Percentiles rank a stretch among this genome's conserved stretches.
phyloP scores from a whole-genome alignment of 2,113 vertebrate species.

The Chaetura pelagica region DNA sequence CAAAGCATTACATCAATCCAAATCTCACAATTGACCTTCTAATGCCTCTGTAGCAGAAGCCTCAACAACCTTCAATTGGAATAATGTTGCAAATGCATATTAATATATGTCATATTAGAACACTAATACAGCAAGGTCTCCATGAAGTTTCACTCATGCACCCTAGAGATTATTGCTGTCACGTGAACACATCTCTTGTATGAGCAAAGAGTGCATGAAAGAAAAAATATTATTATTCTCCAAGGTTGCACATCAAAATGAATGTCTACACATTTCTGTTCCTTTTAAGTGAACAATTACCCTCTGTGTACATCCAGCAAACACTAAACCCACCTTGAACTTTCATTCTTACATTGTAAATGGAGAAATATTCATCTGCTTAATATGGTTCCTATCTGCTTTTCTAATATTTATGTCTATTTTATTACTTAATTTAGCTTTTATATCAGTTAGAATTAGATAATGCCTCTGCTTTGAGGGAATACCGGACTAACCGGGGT shows the following conservation, averaged over 20 bases:
- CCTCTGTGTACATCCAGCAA: not conserved
- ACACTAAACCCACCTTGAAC: not conserved
- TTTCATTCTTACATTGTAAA: not conserved
- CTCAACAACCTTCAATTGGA: not conserved
- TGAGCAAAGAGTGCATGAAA: not conserved
- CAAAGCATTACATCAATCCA: not conserved
- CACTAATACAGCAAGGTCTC: not conserved
- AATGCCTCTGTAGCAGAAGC: not conserved
- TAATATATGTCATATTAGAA: not conserved
- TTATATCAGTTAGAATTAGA: not conserved
- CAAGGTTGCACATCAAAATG: not conserved
- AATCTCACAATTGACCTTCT: not conserved
- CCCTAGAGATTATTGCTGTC: not conserved
- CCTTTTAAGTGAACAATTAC: not conserved
- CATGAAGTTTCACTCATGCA: not conserved
- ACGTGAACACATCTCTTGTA: rapidly evolving
- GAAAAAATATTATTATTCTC: not conserved
- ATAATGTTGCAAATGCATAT: not conserved
- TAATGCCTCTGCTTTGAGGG: not conserved
- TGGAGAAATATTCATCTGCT: not conserved
- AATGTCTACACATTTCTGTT: not conserved
- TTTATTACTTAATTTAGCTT: not conserved
- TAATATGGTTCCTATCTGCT: not conserved
- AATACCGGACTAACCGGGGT: not conserved
- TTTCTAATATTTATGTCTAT: not conserved